Percentiles rank a stretch among this genome's conserved stretches.
Evolutionary conservation across 2,888 invertebrate species (phyloP).

Genomic region (Microchrysa polita): DNA sequence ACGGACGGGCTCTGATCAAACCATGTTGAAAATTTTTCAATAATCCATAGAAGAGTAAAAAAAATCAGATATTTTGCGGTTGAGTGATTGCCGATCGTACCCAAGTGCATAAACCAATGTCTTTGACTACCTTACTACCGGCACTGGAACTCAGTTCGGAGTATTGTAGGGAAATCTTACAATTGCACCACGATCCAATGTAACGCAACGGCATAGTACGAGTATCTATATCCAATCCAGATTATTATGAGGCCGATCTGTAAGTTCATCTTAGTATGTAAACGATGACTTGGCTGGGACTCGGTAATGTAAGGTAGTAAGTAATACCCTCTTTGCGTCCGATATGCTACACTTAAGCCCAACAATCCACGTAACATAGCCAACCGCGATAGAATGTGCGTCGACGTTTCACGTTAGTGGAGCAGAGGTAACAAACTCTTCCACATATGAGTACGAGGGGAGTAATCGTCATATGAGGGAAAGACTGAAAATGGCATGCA

Average conservation of each 20-base stretch:
- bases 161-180: background rate
- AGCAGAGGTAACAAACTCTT: too few species aligned
- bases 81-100: conserved; percentile 5
- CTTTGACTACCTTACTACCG: background rate
- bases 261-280: conserved; percentile 8
- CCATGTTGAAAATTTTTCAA: background rate
- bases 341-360: conserved; percentile 9
- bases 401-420: too few species aligned
- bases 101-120: background rate
- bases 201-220: too few species aligned
- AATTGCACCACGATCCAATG: background rate
- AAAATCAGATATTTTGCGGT: background rate
- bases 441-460: background rate
- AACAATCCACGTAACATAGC: conserved; percentile 1
- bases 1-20: background rate
- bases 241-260: conserved; percentile 1
- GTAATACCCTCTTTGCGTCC: background rate
- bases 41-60: background rate
- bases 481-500: background rate
- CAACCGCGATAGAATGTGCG: background rate
- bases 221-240: background rate
- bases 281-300: background rate
- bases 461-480: background rate
- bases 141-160: background rate
- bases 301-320: too few species aligned